These are phyloP conservation scores for Casuarius casuarius DNA, from an alignment of 2,113 vertebrate species.

Conservation along the genomic window DNA sequence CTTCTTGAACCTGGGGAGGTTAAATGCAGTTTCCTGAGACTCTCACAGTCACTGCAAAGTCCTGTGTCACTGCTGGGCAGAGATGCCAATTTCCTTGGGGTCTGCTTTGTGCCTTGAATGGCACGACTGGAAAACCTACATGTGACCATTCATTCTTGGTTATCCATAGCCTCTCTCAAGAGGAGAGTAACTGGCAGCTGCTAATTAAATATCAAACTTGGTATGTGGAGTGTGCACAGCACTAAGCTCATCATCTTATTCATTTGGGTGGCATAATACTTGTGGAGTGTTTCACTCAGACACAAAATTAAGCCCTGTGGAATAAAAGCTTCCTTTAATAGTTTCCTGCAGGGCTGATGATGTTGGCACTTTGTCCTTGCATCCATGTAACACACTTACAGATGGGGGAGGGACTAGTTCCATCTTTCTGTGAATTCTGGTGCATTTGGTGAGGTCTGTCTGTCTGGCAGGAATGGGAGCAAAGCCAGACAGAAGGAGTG, in stretches of 20 bases:
- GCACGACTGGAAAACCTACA: neutral
- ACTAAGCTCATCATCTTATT: neutral
- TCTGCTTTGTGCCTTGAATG: neutral
- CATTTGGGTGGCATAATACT: neutral
- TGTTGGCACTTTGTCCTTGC: neutral
- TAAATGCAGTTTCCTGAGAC: neutral
- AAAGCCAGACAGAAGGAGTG: neutral
- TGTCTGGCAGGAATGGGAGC: neutral
- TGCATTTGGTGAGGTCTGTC: neutral
- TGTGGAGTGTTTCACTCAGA: neutral
- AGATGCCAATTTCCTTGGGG: neutral
- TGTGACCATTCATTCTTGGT: neutral
- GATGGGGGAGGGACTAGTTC: neutral
- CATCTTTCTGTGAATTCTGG: neutral
- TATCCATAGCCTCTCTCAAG: neutral
- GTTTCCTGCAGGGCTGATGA: neutral
- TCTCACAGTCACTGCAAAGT: neutral
- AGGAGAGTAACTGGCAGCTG: neutral
- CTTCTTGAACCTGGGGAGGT: neutral
- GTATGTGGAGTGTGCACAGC: neutral
- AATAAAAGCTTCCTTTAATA: neutral
- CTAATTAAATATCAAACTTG: neutral
- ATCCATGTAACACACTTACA: neutral
- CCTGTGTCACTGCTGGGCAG: neutral
- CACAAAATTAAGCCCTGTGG: neutral